Evolutionary conservation across 1,140 invertebrate genomes (phyloP), one percentile per base, ranked within the genome.

Genomic region (Pararge aegeria): DNA sequence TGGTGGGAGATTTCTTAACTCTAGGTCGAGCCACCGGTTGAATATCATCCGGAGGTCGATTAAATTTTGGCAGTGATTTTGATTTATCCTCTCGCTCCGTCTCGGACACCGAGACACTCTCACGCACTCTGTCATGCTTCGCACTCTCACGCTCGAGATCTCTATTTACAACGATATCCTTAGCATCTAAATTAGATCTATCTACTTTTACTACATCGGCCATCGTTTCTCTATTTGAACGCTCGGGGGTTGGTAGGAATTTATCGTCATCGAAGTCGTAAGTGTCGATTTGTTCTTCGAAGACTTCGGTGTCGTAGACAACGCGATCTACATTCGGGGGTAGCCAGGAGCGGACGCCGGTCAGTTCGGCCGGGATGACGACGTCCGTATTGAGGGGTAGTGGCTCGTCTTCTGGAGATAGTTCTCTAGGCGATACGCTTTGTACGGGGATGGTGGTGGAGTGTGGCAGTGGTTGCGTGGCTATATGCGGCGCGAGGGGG

Each of bases 1-100:
- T 72, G 83, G 86, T 83, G 83, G 85, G 82, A 75, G 80, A 83
- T 73, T 73, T 76, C 76, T 78, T 86, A 86, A 80, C 66, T 69
- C 83, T 87, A 87, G 58, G 46, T 64, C 71, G 71, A 62, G 70
- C 66, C 57, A 60, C 54, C 80, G 82, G 74, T 60, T 84, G 82
- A 80, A 85, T 83, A 77, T 87, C 84, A 84, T 65, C 74, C 80
- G 76, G 49, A 49, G 66, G 55, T 61, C 70, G 70, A 66, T 64
- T 69, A 50, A 55, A 66, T 75, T 79, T 82, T 83, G 83, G 83
- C 83, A 87, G 83, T 87, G 80, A 69, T 70, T 63, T 61, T 21
- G 54, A 30, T 55, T 60, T 50, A 50, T 62, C 60, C 48, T 73
- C 66, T 49, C 69, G 64, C 51, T 55, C 68, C 40, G 50, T 55